Percentiles rank a stretch among this genome's conserved stretches.
These are phyloP conservation scores for Triplophysa yarkandensis DNA, from an alignment of 2,797 vertebrate genomes.

Conservation along the genomic window DNA sequence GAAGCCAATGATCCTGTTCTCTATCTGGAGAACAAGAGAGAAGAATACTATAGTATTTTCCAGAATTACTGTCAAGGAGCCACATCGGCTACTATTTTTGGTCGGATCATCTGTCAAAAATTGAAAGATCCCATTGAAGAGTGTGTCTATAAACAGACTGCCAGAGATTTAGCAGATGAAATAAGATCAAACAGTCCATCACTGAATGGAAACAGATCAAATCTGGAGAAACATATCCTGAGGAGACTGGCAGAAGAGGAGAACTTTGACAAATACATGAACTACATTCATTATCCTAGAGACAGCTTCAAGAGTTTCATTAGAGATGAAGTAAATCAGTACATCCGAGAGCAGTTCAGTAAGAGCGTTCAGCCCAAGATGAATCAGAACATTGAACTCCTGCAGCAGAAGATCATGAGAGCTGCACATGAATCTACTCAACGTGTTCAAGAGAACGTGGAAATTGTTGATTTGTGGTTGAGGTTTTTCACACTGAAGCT, in stretches of 20 bases:
- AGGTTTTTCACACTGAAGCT: neutral
- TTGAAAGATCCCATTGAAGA: neutral
- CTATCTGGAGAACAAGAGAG: neutral
- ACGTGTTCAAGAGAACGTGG: neutral
- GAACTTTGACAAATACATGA: neutral
- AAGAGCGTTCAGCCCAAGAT: neutral
- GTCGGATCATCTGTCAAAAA: neutral
- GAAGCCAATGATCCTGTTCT: neutral
- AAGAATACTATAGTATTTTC: neutral
- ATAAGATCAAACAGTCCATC: neutral
- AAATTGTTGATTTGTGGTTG: neutral
- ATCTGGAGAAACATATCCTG: neutral
- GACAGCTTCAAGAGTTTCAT: neutral
- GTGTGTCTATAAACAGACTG: neutral
- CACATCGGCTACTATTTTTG: neutral
- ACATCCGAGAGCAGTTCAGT: neutral
- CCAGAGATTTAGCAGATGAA: neutral
- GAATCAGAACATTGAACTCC: neutral
- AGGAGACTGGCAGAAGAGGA: neutral
- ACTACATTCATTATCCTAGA: neutral
- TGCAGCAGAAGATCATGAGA: neutral
- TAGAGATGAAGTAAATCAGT: neutral
- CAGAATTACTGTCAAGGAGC: neutral
- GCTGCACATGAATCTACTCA: neutral
- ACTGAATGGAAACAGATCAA: neutral